Base-by-base conservation (phyloP, 2,888 invertebrate species). In the Elmis aenea region DNA sequence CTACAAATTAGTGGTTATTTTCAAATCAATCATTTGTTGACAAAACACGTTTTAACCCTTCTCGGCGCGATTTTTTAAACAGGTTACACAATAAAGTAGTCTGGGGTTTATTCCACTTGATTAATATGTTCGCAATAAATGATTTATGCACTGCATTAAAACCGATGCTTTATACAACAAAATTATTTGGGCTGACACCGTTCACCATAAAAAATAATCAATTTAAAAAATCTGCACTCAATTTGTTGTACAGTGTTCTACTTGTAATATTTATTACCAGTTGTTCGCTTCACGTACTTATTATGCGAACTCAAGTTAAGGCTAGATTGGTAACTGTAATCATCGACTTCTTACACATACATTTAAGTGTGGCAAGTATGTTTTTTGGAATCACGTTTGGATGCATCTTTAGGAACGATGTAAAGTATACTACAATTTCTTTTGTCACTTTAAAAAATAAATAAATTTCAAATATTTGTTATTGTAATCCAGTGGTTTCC, bases 91-190 rank as follows among this genome's bases (percentile, higher is more conserved):
- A n/a, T n/a, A n/a, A n/a, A n/a, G n/a, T n/a, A n/a, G n/a, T n/a
- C n/a, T n/a, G n/a, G n/a, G n/a, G n/a, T n/a, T n/a, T n/a, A 94
- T 68, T 94, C n/a, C n/a, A n/a, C n/a, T n/a, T n/a, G n/a, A n/a
- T n/a, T n/a, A n/a, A n/a, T n/a, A 95, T 68, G 95, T 95, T 11
- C 95, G 94, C 66, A 77, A 92, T 31, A 91, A 91, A 66, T 88
- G 90, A 25, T 20, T 20, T 30, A 15, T 36, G 14, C 11, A 12
- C 14, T 5, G 25, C 14, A 14, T 18, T 36, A 22, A 20, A 12
- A n/a, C 36, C 36, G 2, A 18, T 36, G 14, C 31, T 30, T 26
- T 36, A 36, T 8, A 10, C 12, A 10, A 20, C 15, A 1, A 36
- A 31, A 21, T n/a, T 36, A 11, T 11, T 36, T 21, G 36, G 36